A percentile compares a stretch with the other conserved stretches of the same genome.
Conservation (phyloP, 2,888 invertebrate species). For the Euproctis similis region DNA sequence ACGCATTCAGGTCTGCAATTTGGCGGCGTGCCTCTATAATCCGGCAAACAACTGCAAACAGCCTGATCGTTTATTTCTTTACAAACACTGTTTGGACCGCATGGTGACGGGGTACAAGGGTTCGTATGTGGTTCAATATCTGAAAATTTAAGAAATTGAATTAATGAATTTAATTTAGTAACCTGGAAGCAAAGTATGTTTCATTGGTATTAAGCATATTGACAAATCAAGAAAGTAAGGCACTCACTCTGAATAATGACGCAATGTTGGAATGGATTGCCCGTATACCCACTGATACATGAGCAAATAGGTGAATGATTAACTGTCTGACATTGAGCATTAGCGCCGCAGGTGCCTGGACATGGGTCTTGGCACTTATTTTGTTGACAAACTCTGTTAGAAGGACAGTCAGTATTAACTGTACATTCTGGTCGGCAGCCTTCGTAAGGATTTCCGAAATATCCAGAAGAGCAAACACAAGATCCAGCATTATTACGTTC, state of each 20-base stretch:
- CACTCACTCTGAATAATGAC: slow-evolving; percentile 44
- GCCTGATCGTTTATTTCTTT: slow-evolving; percentile 82
- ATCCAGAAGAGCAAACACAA: slow-evolving; percentile 80
- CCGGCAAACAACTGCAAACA: slow-evolving; percentile 81
- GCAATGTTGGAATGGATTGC: slow-evolving; percentile 75
- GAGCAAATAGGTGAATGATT: slow-evolving; percentile 83
- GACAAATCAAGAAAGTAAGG: background rate
- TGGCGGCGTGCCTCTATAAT: slow-evolving; percentile 80
- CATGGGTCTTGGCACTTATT: slow-evolving; percentile 86
- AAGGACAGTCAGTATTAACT: slow-evolving; percentile 83
- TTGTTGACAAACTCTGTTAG: slow-evolving; percentile 82
- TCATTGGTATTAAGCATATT: no score
- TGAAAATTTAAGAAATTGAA: slow-evolving; percentile 30
- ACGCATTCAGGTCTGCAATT: slow-evolving; percentile 84
- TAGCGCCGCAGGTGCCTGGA: slow-evolving; percentile 83
- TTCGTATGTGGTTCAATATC: slow-evolving; percentile 47
- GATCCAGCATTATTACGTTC: slow-evolving; percentile 82
- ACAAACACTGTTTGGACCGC: slow-evolving; percentile 89
- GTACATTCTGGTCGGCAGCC: slow-evolving; percentile 86
- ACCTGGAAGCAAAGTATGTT: no score
- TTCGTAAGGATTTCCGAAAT: slow-evolving; percentile 79
- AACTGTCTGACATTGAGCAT: slow-evolving; percentile 82
- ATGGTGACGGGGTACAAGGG: slow-evolving; percentile 86
- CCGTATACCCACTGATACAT: slow-evolving; percentile 79
- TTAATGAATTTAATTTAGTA: background rate